A percentile compares a stretch with the other conserved stretches of the same genome.
Conservation (phyloP, 2,797 vertebrate species). For the Propithecus deckenii region DNA sequence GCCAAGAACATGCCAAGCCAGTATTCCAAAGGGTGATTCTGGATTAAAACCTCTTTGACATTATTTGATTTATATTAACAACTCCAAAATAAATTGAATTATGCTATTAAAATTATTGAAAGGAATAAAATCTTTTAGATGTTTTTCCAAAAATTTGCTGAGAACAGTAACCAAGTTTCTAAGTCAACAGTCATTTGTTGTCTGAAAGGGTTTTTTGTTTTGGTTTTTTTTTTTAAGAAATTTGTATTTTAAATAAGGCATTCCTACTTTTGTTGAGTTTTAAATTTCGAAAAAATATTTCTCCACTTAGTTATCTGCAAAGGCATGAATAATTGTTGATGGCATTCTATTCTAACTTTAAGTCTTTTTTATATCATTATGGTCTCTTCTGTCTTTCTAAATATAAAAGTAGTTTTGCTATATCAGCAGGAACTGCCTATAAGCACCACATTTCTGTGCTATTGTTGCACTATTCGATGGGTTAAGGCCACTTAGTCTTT, state of each 20-base stretch:
- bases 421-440: slow-evolving; percentile 44
- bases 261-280: not conserved
- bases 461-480: slow-evolving; percentile 56
- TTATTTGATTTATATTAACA: not conserved
- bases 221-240: not conserved
- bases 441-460: slow-evolving; percentile 47
- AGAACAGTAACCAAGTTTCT: not conserved
- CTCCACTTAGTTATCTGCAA: slow-evolving; percentile 54
- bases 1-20: not conserved
- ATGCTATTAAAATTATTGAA: slow-evolving; percentile 20
- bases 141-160: not conserved
- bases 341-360: slow-evolving; percentile 55
- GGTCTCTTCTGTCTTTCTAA: slow-evolving; percentile 52
- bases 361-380: slow-evolving; percentile 45
- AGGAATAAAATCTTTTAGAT: not conserved
- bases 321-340: slow-evolving; percentile 46
- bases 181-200: not conserved
- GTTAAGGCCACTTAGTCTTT: slow-evolving; percentile 69
- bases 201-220: not conserved
- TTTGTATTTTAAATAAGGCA: not conserved
- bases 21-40: not conserved
- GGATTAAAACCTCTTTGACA: not conserved
- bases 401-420: slow-evolving; percentile 65
- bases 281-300: slow-evolving; percentile 50
- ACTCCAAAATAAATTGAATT: not conserved